Percentiles rank a stretch among this genome's conserved stretches.
Evolutionary conservation across 2,888 invertebrate species (phyloP).

Genomic region (Drosophila helvetica): DNA sequence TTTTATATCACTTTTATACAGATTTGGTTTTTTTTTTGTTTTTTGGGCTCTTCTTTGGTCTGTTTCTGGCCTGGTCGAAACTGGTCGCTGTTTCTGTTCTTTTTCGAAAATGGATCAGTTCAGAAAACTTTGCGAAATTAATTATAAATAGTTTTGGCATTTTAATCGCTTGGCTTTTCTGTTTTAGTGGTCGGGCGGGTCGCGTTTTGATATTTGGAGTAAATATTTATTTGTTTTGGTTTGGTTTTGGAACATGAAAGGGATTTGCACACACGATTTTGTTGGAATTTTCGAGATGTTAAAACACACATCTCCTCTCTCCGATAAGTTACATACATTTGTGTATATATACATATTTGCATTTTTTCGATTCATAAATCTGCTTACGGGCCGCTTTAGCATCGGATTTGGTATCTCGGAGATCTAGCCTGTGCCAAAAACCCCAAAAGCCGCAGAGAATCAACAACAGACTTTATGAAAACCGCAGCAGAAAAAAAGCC

Average conservation of each 20-base stretch:
- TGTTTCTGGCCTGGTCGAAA: background rate
- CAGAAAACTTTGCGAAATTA: background rate
- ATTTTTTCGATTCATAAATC: slow-evolving; percentile 45
- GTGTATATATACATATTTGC: slow-evolving; percentile 18
- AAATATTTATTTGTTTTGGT: slow-evolving; percentile 37
- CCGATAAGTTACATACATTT: background rate
- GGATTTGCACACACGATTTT: background rate
- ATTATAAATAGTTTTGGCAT: slow-evolving; percentile 42
- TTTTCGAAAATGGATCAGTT: slow-evolving; percentile 17
- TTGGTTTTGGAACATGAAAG: slow-evolving; percentile 32
- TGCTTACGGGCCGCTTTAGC: slow-evolving; percentile 37
- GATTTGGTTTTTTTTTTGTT: slow-evolving; percentile 22
- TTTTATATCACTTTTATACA: slow-evolving; percentile 38
- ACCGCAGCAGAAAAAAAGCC: slow-evolving; percentile 35
- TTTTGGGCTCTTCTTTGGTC: slow-evolving; percentile 13
- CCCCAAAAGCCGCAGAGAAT: slow-evolving; percentile 47
- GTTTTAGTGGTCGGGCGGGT: background rate
- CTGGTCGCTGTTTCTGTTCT: slow-evolving; percentile 9
- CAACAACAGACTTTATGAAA: slow-evolving; percentile 42
- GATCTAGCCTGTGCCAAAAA: slow-evolving; percentile 65
- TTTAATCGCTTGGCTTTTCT: slow-evolving; percentile 27
- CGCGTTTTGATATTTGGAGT: slow-evolving; percentile 10
- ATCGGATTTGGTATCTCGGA: slow-evolving; percentile 53
- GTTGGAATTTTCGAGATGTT: background rate
- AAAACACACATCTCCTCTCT: background rate